phyloP scores from a whole-genome alignment of 2,888 invertebrate species.

The Chaetoderma sp. region DNA sequence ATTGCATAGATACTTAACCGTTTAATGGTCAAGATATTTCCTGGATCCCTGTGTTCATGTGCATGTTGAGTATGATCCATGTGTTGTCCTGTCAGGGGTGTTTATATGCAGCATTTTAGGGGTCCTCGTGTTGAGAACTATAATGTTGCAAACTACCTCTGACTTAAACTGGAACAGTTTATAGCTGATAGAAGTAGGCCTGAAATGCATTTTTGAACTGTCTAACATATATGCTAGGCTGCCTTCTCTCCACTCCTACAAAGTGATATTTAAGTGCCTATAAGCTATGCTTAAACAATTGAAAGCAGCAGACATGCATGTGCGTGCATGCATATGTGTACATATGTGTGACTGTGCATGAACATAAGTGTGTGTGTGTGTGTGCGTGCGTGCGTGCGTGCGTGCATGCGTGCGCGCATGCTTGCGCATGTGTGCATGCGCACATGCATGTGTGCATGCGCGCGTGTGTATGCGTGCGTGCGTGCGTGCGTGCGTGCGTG shows the following conservation, averaged over 20 bases:
- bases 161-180: too few relatives aligned
- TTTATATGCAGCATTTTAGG: too few relatives aligned
- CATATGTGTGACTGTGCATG: background rate
- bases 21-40: too few relatives aligned
- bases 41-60: too few relatives aligned
- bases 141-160: too few relatives aligned
- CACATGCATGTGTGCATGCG: constrained; percentile 6
- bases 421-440: constrained; percentile 12
- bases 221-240: too few relatives aligned
- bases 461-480: constrained; percentile 7
- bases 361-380: constrained; percentile 7
- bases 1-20: too few relatives aligned
- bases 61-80: too few relatives aligned
- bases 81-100: too few relatives aligned
- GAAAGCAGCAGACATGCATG: background rate
- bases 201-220: too few relatives aligned
- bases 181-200: too few relatives aligned
- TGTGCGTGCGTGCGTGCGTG: constrained; percentile 13
- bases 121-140: background rate
- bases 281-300: background rate
- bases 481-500: background rate
- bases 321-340: background rate
- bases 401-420: constrained; percentile 9
- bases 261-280: background rate
- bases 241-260: background rate